Percentiles rank a stretch among this genome's conserved stretches.
Conservation (phyloP, 2,797 vertebrate genomes). For the Carapus acus region DNA sequence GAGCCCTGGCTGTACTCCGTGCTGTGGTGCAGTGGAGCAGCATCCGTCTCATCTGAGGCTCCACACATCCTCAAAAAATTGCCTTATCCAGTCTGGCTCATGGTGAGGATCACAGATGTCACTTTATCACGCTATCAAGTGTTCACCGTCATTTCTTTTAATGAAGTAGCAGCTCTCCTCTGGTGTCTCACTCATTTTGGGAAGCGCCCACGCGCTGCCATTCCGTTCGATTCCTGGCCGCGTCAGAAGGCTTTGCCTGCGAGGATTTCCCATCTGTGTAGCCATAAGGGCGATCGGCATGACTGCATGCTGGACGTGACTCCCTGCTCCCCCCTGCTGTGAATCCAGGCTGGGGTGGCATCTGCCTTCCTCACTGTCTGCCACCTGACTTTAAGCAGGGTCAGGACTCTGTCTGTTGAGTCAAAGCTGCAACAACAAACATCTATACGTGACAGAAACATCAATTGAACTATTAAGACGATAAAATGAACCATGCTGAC, state of each 20-base stretch:
- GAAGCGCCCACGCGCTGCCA: slow-evolving; percentile 6
- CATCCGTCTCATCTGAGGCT: slow-evolving; percentile 86
- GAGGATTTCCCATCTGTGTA: slow-evolving; percentile 9
- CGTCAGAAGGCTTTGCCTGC: neutral
- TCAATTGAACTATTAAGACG: no score
- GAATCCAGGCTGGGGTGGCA: slow-evolving; percentile 3
- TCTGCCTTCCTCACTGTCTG: slow-evolving; percentile 19
- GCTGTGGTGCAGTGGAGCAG: slow-evolving; percentile 89
- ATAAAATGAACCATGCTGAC: no score
- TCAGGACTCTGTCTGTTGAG: no score
- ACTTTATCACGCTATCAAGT: neutral
- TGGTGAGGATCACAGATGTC: slow-evolving; percentile 76
- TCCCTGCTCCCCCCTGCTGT: neutral
- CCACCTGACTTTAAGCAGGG: neutral
- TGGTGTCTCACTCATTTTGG: slow-evolving; percentile 8
- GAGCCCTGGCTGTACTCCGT: slow-evolving; percentile 92
- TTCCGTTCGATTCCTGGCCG: neutral
- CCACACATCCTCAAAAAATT: slow-evolving; percentile 83
- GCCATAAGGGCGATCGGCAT: slow-evolving; percentile 28
- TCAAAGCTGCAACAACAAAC: no score
- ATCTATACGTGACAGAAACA: no score
- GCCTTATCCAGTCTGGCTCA: slow-evolving; percentile 87
- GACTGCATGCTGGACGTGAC: slow-evolving; percentile 21
- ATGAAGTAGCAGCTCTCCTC: slow-evolving; percentile 1
- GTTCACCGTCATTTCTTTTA: neutral